Base-by-base conservation (phyloP, 2,888 invertebrate species). In the Vanessa cardui region DNA sequence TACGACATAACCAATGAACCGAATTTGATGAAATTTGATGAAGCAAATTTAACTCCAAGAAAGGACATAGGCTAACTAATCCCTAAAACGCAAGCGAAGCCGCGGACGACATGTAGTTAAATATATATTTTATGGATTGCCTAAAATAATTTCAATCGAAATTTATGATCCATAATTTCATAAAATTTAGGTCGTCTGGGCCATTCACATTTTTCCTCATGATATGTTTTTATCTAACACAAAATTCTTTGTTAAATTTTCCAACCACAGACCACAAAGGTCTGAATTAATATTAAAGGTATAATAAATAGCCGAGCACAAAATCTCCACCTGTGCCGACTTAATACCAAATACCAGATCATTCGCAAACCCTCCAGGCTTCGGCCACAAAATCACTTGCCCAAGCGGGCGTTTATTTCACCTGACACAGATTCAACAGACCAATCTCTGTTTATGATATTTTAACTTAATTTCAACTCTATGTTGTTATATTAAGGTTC, bases 371-470 rank as follows among this genome's bases (percentile, higher is more conserved):
- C 58, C 31, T 21, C 44, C 62, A 52, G 26, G 33, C 49, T n/a
- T 52, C 46, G 15, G 21, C 18, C 58, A 20, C 49, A 49, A 49
- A 61, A 61, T 33, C 46, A 52, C 54, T 66, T 61, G 60, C 50
- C 33, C 52, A 39, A 46, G 58, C 49, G 50, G 9, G 44, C 50
- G 52, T 63, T 62, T 63, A 59, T 54, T 52, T 63, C 67, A 62
- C 62, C 59, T 59, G 49, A 67, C 39, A 67, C 46, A 62, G 62
- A 67, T 63, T 46, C 20, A 46, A 46, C 16, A n/a, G 44, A 46
- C 50, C 58, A 52, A 44, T 54, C 31, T 45, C 50, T 44, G 49
- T 58, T n/a, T 49, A 47, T 33, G 54, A 33, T 21, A 20, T 21
- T 9, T 39, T 5, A n/a, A 49, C 18, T 20, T 12, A 62, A 39